These are phyloP conservation scores for Eupelmus urozonus DNA, from an alignment of 2,888 invertebrate genomes.

Conservation along the genomic window DNA sequence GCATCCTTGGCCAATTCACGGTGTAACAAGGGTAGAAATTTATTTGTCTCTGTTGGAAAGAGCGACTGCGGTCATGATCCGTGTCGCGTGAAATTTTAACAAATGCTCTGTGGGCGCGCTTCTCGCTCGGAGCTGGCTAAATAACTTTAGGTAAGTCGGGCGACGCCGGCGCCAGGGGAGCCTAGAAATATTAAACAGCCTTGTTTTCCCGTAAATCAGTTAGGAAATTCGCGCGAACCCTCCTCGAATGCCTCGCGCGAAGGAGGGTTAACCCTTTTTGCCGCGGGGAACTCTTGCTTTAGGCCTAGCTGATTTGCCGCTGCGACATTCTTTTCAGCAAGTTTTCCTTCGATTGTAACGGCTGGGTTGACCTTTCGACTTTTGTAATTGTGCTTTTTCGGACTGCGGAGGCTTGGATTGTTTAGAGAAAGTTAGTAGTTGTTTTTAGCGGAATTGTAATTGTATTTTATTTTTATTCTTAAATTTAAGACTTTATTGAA, in stretches of 20 bases:
- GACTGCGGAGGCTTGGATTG: too few species aligned
- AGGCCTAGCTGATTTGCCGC: slow-evolving; percentile 6
- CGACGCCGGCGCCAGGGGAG: slow-evolving; percentile 71
- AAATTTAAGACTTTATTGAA: too few species aligned
- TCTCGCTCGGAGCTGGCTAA: slow-evolving; percentile 60
- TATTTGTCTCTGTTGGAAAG: slow-evolving; percentile 46
- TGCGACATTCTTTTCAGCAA: slow-evolving; percentile 31
- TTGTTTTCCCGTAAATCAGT: slow-evolving; percentile 77
- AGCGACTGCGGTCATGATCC: slow-evolving; percentile 42
- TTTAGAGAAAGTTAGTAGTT: too few species aligned
- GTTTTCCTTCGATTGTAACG: background rate
- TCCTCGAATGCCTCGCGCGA: slow-evolving; percentile 61
- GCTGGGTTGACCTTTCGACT: too few species aligned
- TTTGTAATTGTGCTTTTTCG: too few species aligned
- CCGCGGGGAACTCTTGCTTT: slow-evolving; percentile 65
- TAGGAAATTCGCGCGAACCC: slow-evolving; percentile 69
- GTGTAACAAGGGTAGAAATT: slow-evolving; percentile 54
- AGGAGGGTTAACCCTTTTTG: slow-evolving; percentile 67
- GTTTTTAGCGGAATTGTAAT: too few species aligned
- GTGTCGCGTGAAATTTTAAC: slow-evolving; percentile 67
- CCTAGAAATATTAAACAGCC: slow-evolving; percentile 76
- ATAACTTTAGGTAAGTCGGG: slow-evolving; percentile 65
- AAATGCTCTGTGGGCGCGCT: slow-evolving; percentile 62
- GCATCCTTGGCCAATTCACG: slow-evolving; percentile 8
- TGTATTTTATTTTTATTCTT: too few species aligned